Evolutionary conservation across 1,140 invertebrate genomes (phyloP), one percentile per base, ranked within the genome.

Genomic region (Apocrypta bakeri): DNA sequence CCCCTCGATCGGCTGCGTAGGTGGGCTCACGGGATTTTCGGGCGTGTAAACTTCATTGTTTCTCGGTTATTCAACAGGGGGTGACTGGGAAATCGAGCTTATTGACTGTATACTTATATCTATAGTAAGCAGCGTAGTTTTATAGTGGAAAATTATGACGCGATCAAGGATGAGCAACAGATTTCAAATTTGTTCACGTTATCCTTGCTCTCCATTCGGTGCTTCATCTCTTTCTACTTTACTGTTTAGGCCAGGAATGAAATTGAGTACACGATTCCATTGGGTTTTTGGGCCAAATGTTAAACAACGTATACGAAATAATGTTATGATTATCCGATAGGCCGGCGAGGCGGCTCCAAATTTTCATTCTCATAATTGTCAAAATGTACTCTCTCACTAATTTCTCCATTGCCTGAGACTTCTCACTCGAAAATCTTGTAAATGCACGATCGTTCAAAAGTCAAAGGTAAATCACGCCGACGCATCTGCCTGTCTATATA

Each of bases 401-500:
- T 56, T 21, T 56, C 48, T 56, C 48, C 21, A 27, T 27, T 3
- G 17, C 7, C 1, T 4, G 48, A 56, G 4, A 56, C 48, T 17
- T 56, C 21, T 56, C 48, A n/a, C 17, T n/a, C 48, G 21, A 56
- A 7, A n/a, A 56, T 17, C 2, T 12, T 4, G 14, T 56, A 56
- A n/a, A n/a, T 4, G 64, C 25, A n/a, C n/a, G 37, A 79, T 71
- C 17, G 56, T 71, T 25, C 33, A 9, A 79, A 79, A 2, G 37
- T 79, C 66, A 25, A 56, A 6, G 29, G 40, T 71, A 71, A 79
- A 79, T 71, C 9, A 78, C 25, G 64, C 21, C 76, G 66, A 8
- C n/a, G 71, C 79, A 80, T 80, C 68, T 80, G 79, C 71, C 24
- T 24, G 27, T 25, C n/a, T n/a, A 6, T 56, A 48, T 64, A 73